phyloP scores from a whole-genome alignment of 2,888 invertebrate species.

The Pheosia tremula region DNA sequence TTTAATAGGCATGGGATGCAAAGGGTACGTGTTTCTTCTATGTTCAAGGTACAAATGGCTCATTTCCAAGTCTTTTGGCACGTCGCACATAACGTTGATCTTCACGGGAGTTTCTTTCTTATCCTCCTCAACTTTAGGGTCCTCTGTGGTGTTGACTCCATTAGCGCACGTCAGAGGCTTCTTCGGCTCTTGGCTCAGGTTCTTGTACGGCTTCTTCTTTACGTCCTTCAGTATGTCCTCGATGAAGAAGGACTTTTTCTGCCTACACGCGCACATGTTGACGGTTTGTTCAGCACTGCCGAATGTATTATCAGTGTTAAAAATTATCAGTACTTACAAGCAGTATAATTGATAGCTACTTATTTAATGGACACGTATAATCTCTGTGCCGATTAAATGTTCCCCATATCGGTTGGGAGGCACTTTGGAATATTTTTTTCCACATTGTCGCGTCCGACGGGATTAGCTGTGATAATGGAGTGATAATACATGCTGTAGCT shows the following conservation, averaged over 20 bases:
- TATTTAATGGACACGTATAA: constrained; percentile 77
- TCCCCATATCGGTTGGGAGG: constrained; percentile 33
- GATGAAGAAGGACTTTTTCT: constrained; percentile 73
- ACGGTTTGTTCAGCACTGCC: constrained; percentile 64
- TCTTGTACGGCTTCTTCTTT: constrained; percentile 59
- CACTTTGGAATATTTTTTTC: constrained; percentile 32
- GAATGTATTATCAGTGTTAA: constrained; percentile 65
- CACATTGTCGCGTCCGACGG: constrained; percentile 27
- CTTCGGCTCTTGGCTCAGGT: constrained; percentile 58
- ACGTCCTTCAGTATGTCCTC: constrained; percentile 71
- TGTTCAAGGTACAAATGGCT: constrained; percentile 56
- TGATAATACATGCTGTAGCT: constrained; percentile 30
- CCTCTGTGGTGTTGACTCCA: constrained; percentile 17
- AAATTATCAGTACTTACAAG: constrained; percentile 64
- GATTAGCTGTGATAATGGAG: constrained; percentile 38
- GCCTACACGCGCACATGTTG: constrained; percentile 78
- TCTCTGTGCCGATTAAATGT: constrained; percentile 58
- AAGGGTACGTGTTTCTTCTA: constrained; percentile 68
- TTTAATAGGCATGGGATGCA: constrained; percentile 71
- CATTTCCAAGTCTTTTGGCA: constrained; percentile 55
- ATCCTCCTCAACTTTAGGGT: constrained; percentile 16
- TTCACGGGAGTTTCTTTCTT: constrained; percentile 22
- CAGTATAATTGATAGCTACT: constrained; percentile 79
- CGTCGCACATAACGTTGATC: constrained; percentile 52
- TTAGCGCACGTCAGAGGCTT: constrained; percentile 52